Evolutionary conservation across 2,113 vertebrate species (phyloP), one percentile per base, ranked within the genome.

Genomic region (Macquaria ambigua): DNA sequence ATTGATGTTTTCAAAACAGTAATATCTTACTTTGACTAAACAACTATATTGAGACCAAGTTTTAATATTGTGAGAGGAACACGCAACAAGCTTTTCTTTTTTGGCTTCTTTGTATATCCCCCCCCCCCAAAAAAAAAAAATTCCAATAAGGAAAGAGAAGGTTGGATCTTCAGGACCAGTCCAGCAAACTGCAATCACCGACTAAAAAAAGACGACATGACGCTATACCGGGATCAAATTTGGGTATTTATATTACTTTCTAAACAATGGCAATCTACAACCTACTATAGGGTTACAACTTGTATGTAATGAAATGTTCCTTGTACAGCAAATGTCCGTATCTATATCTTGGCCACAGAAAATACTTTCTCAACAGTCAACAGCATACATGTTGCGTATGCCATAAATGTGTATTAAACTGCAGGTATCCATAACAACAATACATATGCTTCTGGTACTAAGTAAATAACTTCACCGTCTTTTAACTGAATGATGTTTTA

Each of bases 141-240:
- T 31, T 8, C 10, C 20, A 66, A 34, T 1, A 28, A 87, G 80
- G 64, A 68, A 90, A 83, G 53, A 78, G 64, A 74, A 71, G 12
- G 31, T 21, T 14, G 15, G 63, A 68, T 69, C 21, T 6, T 71
- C 82, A 39, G 12, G 64, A 7, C 0, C n/a, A 81, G 64, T 72
- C 43, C 12, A 80, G n/a, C 18, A 68, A 28, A 10, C 6, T 8
- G 1, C 18, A 62, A 11, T 6, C 69, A 62, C 5, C 69, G 73
- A 1, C 46, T 4, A 41, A 0, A 4, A 88, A 78, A 83, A 50
- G 4, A 34, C 43, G 0, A 34, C 1, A 6, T 56, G 53, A 56
- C 21, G 23, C 0, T 15, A 5, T 3, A 23, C 41, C 0, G 21
- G 46, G 1, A 67, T 18, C 55, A 34, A 6, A 15, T 8, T 0